Conservation (phyloP, 2,113 vertebrate species). For the Eubucco bourcierii region DNA sequence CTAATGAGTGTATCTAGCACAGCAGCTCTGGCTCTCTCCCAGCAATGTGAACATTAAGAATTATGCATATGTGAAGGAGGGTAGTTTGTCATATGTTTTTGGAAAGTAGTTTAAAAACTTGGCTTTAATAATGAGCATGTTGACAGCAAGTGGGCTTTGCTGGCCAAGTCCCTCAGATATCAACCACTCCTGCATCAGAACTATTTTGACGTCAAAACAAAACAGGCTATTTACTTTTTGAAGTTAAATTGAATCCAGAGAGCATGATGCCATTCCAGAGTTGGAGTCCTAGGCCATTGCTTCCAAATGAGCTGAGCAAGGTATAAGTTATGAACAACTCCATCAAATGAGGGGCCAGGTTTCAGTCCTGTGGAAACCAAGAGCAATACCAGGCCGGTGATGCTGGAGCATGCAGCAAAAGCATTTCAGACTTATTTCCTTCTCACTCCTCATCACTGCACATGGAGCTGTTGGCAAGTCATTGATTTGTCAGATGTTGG, state of each 20-base stretch:
- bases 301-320: conserved; percentile 31
- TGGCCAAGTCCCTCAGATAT: conserved; percentile 48
- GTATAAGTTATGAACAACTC: conserved; percentile 42
- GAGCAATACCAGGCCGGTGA: neutral
- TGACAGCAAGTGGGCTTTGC: conserved; percentile 58
- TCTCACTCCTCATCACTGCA: neutral
- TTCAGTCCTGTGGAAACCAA: neutral
- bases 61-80: conserved; percentile 33
- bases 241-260: conserved; percentile 70
- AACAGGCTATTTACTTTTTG: conserved; percentile 67
- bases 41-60: conserved; percentile 52
- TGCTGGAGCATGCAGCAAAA: neutral
- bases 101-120: conserved; percentile 64
- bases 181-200: conserved; percentile 42
- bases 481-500: neutral
- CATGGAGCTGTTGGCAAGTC: neutral
- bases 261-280: neutral
- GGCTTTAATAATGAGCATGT: conserved; percentile 44
- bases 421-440: neutral
- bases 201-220: conserved; percentile 62
- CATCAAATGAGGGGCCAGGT: neutral
- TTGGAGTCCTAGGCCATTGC: conserved; percentile 9
- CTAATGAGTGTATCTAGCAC: conserved; percentile 23
- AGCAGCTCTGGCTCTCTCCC: conserved; percentile 55
- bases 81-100: conserved; percentile 59